phyloP scores from a whole-genome alignment of 2,888 invertebrate species.

The Villa cingulata region DNA sequence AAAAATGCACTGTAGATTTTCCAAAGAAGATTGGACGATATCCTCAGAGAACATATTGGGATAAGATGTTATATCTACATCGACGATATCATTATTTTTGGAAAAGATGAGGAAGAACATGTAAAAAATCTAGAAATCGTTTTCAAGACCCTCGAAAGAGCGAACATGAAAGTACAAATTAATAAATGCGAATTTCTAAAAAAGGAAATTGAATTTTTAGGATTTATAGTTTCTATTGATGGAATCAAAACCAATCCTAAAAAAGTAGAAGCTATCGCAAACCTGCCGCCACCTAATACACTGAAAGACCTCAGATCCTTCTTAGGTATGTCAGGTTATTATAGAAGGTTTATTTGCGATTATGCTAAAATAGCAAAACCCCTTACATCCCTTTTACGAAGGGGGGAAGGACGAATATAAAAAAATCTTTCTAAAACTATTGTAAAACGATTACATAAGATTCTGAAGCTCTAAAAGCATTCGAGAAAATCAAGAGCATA shows the following conservation, averaged over 20 bases:
- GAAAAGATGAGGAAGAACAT: conserved; percentile 8
- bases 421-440: conserved; percentile 5
- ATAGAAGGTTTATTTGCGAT: too few species aligned
- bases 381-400: conserved; percentile 14
- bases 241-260: conserved; percentile 19
- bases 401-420: conserved; percentile 8
- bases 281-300: conserved; percentile 14
- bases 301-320: conserved; percentile 13
- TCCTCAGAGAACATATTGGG: conserved; percentile 8
- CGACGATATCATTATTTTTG: conserved; percentile 9
- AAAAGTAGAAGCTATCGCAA: conserved; percentile 16
- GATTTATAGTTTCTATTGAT: conserved; percentile 19
- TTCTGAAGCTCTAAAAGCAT: background rate
- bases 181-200: conserved; percentile 21
- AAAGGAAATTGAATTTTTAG: conserved; percentile 22
- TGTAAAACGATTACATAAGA: background rate
- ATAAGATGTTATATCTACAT: conserved; percentile 8
- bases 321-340: conserved; percentile 11
- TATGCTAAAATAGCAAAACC: conserved; percentile 15
- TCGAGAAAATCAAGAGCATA: conserved; percentile 2
- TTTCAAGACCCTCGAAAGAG: conserved; percentile 5
- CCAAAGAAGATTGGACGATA: background rate
- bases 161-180: conserved; percentile 12
- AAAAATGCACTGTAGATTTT: conserved; percentile 2
- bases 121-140: conserved; percentile 5